Base-by-base conservation (phyloP, 1,140 invertebrate genomes). In the Wiebesia pumilae region DNA sequence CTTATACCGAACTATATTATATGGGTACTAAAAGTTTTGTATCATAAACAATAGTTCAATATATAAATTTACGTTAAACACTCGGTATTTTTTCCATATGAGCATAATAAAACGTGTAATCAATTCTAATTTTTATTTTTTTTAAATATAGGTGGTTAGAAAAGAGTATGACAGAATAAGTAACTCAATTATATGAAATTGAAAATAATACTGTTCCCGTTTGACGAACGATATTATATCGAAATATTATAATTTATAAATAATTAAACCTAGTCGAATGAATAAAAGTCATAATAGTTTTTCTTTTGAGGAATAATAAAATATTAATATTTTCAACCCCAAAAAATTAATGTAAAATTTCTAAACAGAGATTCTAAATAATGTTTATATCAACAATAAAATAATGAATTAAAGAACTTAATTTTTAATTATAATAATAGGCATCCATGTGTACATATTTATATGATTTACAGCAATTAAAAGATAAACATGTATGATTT, bases 251-350 rank as follows among this genome's bases (percentile, higher is more conserved):
- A 84, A 84, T 81, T 81, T 65, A 84, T 86, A 86, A 6, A 81
- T 75, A 81, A 82, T 81, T 38, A 87, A 84, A 87, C 86, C 86
- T 87, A 87, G 86, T 87, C 86, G 77, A 87, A 87, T 43, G 38
- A 83, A 83, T 83, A 83, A 87, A 67, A 87, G 86, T 87, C 86
- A 87, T 43, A 73, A 87, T 87, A 86, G 69, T 86, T 85, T 81
- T 30, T 79, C 40, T 81, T 80, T 85, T 58, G 33, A 80, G 47
- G n/a, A 79, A 40, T 80, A 80, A 40, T 38, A 38, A 58, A 62
- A 30, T 43, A 78, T 40, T 65, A 33, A 62, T 83, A 82, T 54
- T 83, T 75, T 83, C 71, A 83, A 65, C 84, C 67, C 84, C 62
- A 73, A 67, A 84, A 79, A 79, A 51, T 30, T 12, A 81, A 62